These are phyloP conservation scores for Torymus texanus DNA, from an alignment of 2,888 invertebrate species.

Conservation along the genomic window DNA sequence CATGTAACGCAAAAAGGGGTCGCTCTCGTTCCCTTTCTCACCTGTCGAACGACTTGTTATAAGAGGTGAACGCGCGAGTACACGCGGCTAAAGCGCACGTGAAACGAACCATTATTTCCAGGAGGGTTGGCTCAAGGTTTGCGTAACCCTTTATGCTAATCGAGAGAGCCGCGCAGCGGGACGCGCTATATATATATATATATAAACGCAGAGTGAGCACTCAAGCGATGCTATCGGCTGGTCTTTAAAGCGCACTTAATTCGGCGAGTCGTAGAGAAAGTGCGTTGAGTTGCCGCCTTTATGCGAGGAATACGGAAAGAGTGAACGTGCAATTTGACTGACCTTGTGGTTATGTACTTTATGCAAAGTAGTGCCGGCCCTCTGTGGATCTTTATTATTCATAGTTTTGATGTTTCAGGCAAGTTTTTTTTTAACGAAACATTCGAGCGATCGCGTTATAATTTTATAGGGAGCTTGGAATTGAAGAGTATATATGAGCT, in stretches of 20 bases:
- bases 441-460: no score
- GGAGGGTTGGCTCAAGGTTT: constrained; percentile 46
- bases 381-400: no score
- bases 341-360: constrained; percentile 5
- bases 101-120: constrained; percentile 61
- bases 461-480: no score
- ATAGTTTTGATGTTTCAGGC: no score
- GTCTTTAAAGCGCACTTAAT: constrained; percentile 65
- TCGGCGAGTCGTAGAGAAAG: constrained; percentile 63
- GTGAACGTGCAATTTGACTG: constrained; percentile 10
- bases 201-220: constrained; percentile 48
- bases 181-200: constrained; percentile 53
- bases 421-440: no score
- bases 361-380: no score
- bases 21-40: constrained; percentile 30
- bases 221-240: constrained; percentile 61
- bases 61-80: constrained; percentile 16
- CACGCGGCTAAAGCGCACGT: constrained; percentile 58
- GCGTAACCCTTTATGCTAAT: constrained; percentile 64
- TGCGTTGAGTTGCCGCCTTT: constrained; percentile 18
- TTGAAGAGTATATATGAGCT: no score
- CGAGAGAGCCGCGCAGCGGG: constrained; percentile 35
- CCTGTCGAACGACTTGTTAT: constrained; percentile 58
- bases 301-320: background rate
- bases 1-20: background rate